Evolutionary conservation across 1,140 invertebrate species (phyloP), one percentile per base, ranked within the genome.

Genomic region (Heliconius eleuchia): DNA sequence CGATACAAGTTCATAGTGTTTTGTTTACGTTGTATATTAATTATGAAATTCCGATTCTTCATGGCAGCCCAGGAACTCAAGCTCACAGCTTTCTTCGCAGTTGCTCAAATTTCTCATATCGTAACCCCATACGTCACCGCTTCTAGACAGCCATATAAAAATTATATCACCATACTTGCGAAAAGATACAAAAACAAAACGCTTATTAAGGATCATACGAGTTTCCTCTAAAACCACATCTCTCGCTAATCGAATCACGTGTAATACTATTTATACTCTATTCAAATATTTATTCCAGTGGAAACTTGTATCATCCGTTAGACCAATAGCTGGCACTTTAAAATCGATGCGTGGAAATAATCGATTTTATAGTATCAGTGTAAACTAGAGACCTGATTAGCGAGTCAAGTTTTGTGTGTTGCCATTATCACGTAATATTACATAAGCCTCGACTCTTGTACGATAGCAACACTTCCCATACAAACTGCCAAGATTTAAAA

Each of bases 71-170:
- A 79, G 81, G 76, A 80, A 87, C 84, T 88, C 79, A 87, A 90
- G 90, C 92, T 92, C 92, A 92, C 92, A 93, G 92, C 92, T 93
- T 92, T 92, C 88, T 89, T 88, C 83, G 88, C 92, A 90, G 88
- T 92, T 93, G 92, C 92, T 92, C 92, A 93, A 93, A 85, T 87
- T 86, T 90, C 82, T 87, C 83, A 86, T 82, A 82, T 82, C 82
- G 71, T 79, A 85, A 84, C 74, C 80, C 86, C 86, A 91, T 89
- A 85, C 83, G 84, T 92, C 90, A 92, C 88, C 77, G 90, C 91
- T 91, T 91, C 86, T 92, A 91, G 87, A 85, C 81, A 81, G 84
- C 81, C 86, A 89, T 90, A 86, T 83, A 85, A 82, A 80, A 78
- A 76, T 85, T 82, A 86, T 71, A 76, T 85, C 87, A 88, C 85